Percentiles rank a stretch among this genome's conserved stretches.
phyloP scores from a whole-genome alignment of 2,888 invertebrate species.

The Dilophus febrilis region DNA sequence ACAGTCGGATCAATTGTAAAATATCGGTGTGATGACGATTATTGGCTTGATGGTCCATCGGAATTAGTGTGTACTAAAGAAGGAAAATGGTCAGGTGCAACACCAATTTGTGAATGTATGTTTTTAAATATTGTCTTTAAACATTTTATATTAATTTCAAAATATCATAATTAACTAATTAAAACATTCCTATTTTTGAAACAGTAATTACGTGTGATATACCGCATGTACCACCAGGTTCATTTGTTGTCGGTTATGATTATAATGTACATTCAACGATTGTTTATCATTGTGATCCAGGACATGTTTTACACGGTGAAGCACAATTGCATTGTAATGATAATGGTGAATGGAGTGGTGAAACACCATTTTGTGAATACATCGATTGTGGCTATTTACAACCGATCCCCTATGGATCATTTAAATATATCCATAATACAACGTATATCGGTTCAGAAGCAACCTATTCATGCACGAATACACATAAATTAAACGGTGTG shows the following conservation, averaged over 20 bases:
- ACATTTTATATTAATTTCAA: background rate
- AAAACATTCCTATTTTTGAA: background rate
- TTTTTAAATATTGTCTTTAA: conserved; percentile 8
- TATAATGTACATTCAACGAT: conserved; percentile 77
- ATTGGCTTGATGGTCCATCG: conserved; percentile 60
- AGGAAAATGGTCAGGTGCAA: conserved; percentile 74
- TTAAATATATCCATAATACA: conserved; percentile 57
- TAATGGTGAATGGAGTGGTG: conserved; percentile 71
- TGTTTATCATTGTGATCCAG: conserved; percentile 75
- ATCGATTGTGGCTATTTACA: conserved; percentile 78
- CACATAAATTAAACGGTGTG: conserved; percentile 62
- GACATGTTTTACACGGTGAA: conserved; percentile 62
- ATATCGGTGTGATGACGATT: conserved; percentile 65
- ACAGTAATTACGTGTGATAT: conserved; percentile 72
- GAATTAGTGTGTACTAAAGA: conserved; percentile 59
- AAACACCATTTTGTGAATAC: conserved; percentile 67
- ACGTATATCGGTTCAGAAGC: conserved; percentile 70
- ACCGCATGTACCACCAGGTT: conserved; percentile 69
- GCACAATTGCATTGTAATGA: conserved; percentile 49
- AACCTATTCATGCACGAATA: conserved; percentile 59
- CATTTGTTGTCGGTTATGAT: conserved; percentile 77
- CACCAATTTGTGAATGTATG: conserved; percentile 73
- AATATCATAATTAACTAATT: too few species aligned
- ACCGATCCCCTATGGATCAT: conserved; percentile 57
- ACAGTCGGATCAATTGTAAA: conserved; percentile 63